phyloP scores from a whole-genome alignment of 2,113 vertebrate genomes.

The Callocephalon fimbriatum region DNA sequence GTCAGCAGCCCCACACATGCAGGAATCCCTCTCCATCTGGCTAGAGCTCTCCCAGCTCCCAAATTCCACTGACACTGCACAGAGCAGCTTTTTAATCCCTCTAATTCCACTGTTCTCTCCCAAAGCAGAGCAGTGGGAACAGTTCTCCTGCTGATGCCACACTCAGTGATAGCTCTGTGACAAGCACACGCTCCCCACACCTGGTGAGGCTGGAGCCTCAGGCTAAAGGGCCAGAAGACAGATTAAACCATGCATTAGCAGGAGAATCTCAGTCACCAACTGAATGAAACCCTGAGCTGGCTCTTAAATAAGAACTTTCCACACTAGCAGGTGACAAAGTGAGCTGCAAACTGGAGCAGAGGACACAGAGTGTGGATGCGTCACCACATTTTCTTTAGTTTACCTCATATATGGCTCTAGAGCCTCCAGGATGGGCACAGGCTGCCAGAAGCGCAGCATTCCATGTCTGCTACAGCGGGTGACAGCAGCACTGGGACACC shows the following conservation, averaged over 20 bases:
- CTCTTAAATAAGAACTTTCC: not conserved
- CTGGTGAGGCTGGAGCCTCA: not conserved
- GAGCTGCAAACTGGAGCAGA: not conserved
- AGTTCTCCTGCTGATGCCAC: not conserved
- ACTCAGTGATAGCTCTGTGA: accelerated
- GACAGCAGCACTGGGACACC: not conserved
- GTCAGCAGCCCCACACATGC: accelerated
- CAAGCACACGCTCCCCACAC: not conserved
- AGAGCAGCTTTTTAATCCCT: not conserved
- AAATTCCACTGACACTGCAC: not conserved
- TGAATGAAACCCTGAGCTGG: not conserved
- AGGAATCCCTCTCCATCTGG: not conserved
- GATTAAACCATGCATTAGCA: not conserved
- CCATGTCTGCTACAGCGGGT: accelerated
- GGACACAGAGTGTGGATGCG: not conserved
- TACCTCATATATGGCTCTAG: not conserved
- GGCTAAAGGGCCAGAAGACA: not conserved
- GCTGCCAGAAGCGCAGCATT: not conserved
- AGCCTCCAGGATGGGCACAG: not conserved
- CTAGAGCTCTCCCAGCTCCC: not conserved
- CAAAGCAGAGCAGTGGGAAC: not conserved
- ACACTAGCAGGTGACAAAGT: not conserved
- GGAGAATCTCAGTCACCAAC: not conserved
- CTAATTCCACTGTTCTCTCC: not conserved
- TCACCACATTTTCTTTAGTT: not conserved